Conservation (phyloP, 2,113 vertebrate species). For the Tamias sibiricus region DNA sequence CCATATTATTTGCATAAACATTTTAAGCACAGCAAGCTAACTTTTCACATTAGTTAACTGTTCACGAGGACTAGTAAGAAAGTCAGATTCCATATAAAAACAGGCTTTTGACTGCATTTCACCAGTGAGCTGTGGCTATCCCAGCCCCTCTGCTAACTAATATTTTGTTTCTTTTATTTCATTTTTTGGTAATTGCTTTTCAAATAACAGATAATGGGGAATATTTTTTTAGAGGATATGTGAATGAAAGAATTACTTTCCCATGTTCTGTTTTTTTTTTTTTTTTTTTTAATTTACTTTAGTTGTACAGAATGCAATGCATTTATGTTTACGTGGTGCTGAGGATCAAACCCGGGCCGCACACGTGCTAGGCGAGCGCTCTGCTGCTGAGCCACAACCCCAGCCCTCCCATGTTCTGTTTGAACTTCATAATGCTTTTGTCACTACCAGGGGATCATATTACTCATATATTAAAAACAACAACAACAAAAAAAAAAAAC, state of each 20-base stretch:
- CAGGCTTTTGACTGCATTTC: not conserved
- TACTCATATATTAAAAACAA: not conserved
- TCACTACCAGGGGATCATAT: not conserved
- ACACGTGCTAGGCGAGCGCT: too few species aligned
- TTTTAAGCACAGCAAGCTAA: not conserved
- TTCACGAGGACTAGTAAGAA: not conserved
- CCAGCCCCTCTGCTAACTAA: not conserved
- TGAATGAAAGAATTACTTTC: not conserved
- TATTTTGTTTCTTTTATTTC: not conserved
- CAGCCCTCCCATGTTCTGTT: not conserved
- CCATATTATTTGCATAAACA: not conserved
- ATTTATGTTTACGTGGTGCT: too few species aligned
- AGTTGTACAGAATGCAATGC: too few species aligned
- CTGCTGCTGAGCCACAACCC: too few species aligned
- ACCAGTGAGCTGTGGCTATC: not conserved
- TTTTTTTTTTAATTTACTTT: too few species aligned
- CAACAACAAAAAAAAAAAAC: too few species aligned
- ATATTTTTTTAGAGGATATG: not conserved
- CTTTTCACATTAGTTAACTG: not conserved
- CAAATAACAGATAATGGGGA: not conserved
- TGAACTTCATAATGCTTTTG: not conserved
- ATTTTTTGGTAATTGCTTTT: not conserved
- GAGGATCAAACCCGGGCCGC: too few species aligned
- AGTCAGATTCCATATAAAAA: too few species aligned
- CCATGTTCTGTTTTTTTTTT: conserved; percentile 1